Percentiles rank a stretch among this genome's conserved stretches.
Conservation (phyloP, 2,797 vertebrate species). For the Coendou prehensilis region DNA sequence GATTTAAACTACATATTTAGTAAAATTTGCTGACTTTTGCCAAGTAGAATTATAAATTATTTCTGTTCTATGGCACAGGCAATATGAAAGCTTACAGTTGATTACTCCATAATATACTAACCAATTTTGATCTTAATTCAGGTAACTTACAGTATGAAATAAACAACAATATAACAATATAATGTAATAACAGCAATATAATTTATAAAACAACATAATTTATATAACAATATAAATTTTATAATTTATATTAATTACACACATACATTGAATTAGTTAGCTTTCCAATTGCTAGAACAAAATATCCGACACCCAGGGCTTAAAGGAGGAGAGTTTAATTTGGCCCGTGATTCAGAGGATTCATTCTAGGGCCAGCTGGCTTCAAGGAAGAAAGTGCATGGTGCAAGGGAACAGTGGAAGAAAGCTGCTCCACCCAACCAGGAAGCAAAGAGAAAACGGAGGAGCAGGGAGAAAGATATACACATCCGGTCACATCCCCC, state of each 20-base stretch:
- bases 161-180: neutral
- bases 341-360: neutral
- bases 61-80: neutral
- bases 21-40: constrained; percentile 39
- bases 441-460: neutral
- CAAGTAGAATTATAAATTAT: neutral
- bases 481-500: no score
- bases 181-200: no score
- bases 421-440: no score
- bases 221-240: neutral
- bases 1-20: neutral
- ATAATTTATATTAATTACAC: neutral
- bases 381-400: neutral
- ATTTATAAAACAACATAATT: neutral
- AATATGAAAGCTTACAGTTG: neutral
- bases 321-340: neutral
- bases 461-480: no score
- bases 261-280: neutral
- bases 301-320: neutral
- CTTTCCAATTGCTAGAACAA: neutral
- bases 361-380: neutral
- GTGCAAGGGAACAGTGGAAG: no score
- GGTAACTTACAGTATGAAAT: neutral
- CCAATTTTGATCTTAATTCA: neutral
- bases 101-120: neutral